Conservation (phyloP, 2,113 vertebrate species). For the Calidris pugnax region DNA sequence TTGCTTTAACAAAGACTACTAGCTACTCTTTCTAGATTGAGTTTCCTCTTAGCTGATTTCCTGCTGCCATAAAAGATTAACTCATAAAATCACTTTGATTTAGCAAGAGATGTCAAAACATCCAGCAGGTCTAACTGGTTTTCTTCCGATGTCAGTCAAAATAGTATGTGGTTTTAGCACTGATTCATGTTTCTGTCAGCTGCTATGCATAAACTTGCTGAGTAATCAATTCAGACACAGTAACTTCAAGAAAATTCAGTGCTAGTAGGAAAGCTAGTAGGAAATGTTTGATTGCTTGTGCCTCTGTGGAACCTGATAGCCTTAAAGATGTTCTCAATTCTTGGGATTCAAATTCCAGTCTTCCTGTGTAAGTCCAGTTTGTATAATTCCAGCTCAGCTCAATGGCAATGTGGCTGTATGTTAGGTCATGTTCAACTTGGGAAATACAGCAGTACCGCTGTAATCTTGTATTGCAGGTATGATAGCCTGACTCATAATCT, state of each 20-base stretch:
- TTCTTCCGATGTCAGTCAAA: conserved; percentile 49
- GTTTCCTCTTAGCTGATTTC: conserved; percentile 12
- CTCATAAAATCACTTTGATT: conserved; percentile 51
- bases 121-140: conserved; percentile 48
- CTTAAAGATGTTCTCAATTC: neutral
- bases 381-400: neutral
- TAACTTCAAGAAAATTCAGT: neutral
- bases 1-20: neutral
- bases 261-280: neutral
- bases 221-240: conserved; percentile 19
- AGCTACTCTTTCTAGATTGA: neutral
- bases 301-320: neutral
- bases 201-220: conserved; percentile 23
- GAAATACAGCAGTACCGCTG: neutral
- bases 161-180: conserved; percentile 32
- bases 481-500: conserved; percentile 6
- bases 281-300: neutral
- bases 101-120: conserved; percentile 61
- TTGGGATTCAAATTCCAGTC: neutral
- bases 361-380: neutral
- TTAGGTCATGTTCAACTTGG: neutral
- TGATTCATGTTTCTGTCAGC: conserved; percentile 61
- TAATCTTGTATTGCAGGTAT: neutral
- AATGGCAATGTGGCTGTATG: neutral
- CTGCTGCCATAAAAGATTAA: conserved; percentile 36